Conservation (phyloP, 2,797 vertebrate species). For the Labeo calbasu region DNA sequence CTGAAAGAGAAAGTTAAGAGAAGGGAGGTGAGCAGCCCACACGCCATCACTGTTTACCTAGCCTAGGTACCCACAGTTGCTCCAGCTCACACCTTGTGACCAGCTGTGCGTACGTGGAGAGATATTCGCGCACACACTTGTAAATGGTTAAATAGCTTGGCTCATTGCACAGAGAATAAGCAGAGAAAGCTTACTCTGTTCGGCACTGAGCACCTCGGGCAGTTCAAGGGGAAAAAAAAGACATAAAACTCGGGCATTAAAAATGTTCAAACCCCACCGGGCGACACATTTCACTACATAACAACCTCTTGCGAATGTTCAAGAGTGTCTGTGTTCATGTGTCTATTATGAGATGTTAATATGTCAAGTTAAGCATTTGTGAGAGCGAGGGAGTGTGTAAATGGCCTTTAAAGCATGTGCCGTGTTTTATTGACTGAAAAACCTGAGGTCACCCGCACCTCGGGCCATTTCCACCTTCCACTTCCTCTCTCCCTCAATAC, state of each 20-base stretch:
- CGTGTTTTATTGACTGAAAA: conserved; percentile 62
- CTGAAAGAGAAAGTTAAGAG: conserved; percentile 53
- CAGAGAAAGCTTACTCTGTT: conserved; percentile 30
- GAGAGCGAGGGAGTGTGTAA: conserved; percentile 63
- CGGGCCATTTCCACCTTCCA: conserved; percentile 62
- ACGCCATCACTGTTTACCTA: conserved; percentile 64
- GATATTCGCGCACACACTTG: conserved; percentile 50
- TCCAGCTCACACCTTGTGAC: conserved; percentile 72
- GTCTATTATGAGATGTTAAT: conserved; percentile 64
- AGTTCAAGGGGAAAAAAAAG: conserved; percentile 27
- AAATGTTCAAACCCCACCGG: conserved; percentile 55
- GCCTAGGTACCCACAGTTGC: conserved; percentile 59
- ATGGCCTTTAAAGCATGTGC: conserved; percentile 64
- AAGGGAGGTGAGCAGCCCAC: conserved; percentile 59
- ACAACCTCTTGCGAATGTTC: conserved; percentile 48
- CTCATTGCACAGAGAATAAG: conserved; percentile 46
- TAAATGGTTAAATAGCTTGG: conserved; percentile 43
- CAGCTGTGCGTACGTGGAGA: conserved; percentile 72
- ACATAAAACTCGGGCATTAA: conserved; percentile 52
- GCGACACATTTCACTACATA: conserved; percentile 56
- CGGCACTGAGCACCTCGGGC: conserved; percentile 18
- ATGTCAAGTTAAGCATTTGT: conserved; percentile 67
- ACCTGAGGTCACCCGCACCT: conserved; percentile 58
- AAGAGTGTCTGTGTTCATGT: conserved; percentile 43
- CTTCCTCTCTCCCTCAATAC: conserved; percentile 63